Evolutionary conservation across 2,888 invertebrate genomes (phyloP), one percentile per base, ranked within the genome.

Genomic region (Aspidapion aeneum): DNA sequence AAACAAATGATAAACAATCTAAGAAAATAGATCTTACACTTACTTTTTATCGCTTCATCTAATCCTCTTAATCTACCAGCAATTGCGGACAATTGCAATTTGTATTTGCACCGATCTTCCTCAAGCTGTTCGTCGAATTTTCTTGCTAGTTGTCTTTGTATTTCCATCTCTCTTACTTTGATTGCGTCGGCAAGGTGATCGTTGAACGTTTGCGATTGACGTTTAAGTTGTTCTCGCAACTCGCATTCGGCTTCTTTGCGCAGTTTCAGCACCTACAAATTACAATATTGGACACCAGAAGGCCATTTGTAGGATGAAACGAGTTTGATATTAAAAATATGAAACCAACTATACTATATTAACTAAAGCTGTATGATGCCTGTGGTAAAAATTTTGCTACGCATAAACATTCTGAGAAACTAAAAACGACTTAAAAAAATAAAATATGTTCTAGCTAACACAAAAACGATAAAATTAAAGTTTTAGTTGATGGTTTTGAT

Each of bases 201-300:
- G 57, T 88, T 84, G 78, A 96, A 95, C 0, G 94, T 89, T 73
- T 94, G 93, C 1, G 90, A 87, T 74, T 96, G 96, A 59, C 91
- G 85, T 75, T 91, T 91, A 64, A 98, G 78, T 73, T 94, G 90
- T 16, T 86, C 84, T 55, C 91, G 87, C 62, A 96, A 79, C 65
- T 90, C 90, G 57, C 84, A 83, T 74, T 95, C 90, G 21, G 88
- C 84, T 55, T 88, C 86, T 0, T 86, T 83, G 71, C 86, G 86
- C 51, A 90, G 82, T 73, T 85, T 82, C 62, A 91, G 79, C 65
- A 87, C 81, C 89, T 90, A 74, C 5, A 77, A 79, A 66, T 60
- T 18, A 60, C 20, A 60, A 55, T 3, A 35, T 18, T 3, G 17
- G 49, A 48, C 49, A n/a, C n/a, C n/a, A n/a, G n/a, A n/a, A n/a